A percentile compares a stretch with the other conserved stretches of the same genome.
Conservation (phyloP, 2,797 vertebrate species). For the Scyliorhinus canicula region DNA sequence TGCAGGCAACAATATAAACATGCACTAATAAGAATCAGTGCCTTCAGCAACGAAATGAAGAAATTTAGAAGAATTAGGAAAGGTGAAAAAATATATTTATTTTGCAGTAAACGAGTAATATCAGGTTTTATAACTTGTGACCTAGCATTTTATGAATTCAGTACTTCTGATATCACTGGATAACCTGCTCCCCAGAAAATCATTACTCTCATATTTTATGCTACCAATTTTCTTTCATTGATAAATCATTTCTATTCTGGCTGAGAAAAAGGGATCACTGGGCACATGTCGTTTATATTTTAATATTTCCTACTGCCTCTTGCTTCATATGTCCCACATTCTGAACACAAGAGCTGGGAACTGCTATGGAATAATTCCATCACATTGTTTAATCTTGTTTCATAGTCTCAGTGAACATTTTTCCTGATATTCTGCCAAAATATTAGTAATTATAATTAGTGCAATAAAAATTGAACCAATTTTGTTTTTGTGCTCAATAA, state of each 20-base stretch:
- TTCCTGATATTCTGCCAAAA: background rate
- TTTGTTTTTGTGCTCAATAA: constrained; percentile 18
- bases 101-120: background rate
- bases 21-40: background rate
- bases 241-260: background rate
- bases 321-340: background rate
- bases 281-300: background rate
- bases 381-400: background rate
- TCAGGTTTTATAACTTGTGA: background rate
- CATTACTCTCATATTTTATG: background rate
- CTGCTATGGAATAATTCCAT: background rate
- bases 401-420: background rate
- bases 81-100: background rate
- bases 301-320: background rate
- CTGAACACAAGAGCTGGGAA: background rate
- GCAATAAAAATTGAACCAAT: constrained; percentile 24
- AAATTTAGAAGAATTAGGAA: background rate
- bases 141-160: background rate
- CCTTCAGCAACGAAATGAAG: background rate
- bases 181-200: background rate
- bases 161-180: background rate
- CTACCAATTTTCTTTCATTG: background rate
- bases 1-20: background rate
- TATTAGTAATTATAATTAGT: constrained; percentile 5
- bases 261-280: background rate